Evolutionary conservation across 2,888 invertebrate genomes (phyloP).

Genomic region (Chalcosyrphus nemorum): DNA sequence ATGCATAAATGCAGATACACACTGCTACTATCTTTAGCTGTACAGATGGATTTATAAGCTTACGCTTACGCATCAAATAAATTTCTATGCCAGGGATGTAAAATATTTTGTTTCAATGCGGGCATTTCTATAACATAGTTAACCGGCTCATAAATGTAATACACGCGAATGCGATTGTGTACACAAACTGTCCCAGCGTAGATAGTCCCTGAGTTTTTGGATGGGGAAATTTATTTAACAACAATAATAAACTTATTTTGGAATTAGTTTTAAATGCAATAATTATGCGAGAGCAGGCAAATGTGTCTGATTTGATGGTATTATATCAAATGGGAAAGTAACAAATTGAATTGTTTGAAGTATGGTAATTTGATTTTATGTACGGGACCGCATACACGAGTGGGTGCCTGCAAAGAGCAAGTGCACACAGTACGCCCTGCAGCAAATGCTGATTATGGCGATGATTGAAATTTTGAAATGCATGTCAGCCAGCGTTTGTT

Average conservation of each 20-base stretch:
- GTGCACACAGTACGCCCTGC: too few species aligned
- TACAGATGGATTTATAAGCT: constrained; percentile 5
- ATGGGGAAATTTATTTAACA: constrained; percentile 40
- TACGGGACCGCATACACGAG: background rate
- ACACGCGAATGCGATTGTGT: background rate
- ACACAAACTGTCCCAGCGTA: background rate
- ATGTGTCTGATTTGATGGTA: constrained; percentile 17
- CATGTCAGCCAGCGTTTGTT: background rate
- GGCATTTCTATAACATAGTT: constrained; percentile 33
- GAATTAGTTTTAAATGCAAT: constrained; percentile 59
- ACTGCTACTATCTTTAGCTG: too few species aligned
- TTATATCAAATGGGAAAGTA: background rate
- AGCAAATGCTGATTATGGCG: background rate
- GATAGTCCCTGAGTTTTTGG: background rate
- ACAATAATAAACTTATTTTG: constrained; percentile 53
- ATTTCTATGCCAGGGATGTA: constrained; percentile 43
- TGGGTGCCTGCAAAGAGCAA: too few species aligned
- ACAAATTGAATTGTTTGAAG: constrained; percentile 13
- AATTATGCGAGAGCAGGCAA: constrained; percentile 28
- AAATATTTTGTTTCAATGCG: constrained; percentile 48
- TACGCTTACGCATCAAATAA: constrained; percentile 44
- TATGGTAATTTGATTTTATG: constrained; percentile 20
- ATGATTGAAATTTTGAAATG: constrained; percentile 12
- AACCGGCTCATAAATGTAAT: constrained; percentile 41
- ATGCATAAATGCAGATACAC: background rate